Evolutionary conservation across 2,113 vertebrate genomes (phyloP).

Genomic region (Zapornia atra): DNA sequence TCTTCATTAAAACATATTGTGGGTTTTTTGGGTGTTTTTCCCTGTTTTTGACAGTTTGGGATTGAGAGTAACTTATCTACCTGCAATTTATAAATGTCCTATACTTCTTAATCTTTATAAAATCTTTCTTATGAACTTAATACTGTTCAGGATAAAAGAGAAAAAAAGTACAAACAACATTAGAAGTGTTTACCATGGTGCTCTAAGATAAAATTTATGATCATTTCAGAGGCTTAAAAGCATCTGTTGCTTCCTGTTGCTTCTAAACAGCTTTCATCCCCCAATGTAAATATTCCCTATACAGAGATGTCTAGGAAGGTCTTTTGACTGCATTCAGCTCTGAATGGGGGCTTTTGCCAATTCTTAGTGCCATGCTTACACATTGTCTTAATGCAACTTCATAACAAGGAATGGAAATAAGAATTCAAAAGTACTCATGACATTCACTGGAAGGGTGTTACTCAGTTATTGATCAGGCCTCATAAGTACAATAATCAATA

Average conservation of each 20-base stretch:
- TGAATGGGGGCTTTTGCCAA: not conserved
- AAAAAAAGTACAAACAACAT: not conserved
- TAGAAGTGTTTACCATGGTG: not conserved
- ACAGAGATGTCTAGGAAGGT: not conserved
- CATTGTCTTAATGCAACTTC: not conserved
- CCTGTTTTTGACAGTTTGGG: not conserved
- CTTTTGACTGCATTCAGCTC: not conserved
- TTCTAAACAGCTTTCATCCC: not conserved
- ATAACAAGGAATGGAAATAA: not conserved
- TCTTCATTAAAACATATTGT: not conserved
- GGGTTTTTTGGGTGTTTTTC: not conserved
- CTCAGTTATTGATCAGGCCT: not conserved
- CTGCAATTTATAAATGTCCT: not conserved
- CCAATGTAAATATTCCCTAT: not conserved
- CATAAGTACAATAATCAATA: not conserved
- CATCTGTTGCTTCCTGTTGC: not conserved
- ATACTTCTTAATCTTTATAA: not conserved
- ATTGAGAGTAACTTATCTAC: not conserved
- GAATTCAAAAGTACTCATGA: not conserved
- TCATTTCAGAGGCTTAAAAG: not conserved
- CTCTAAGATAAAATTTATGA: not conserved
- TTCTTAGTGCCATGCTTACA: not conserved
- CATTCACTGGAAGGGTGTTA: not conserved
- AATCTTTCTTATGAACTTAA: not conserved
- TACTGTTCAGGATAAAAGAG: not conserved